Evolutionary conservation across 2,797 vertebrate genomes (phyloP).

Genomic region (Ceyx erithaca): DNA sequence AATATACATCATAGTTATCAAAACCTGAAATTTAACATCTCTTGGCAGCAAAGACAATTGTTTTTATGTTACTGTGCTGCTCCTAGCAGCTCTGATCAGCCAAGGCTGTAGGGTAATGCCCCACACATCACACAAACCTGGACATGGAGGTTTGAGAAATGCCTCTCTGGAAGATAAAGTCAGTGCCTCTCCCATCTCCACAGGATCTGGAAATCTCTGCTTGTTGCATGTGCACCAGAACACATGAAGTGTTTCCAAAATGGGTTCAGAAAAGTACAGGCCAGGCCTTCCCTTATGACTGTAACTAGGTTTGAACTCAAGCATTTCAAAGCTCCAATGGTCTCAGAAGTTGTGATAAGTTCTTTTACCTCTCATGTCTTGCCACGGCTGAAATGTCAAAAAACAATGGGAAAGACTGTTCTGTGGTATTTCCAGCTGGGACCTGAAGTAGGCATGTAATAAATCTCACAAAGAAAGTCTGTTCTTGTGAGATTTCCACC

Average conservation of each 20-base stretch:
- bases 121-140: background rate
- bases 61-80: background rate
- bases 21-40: background rate
- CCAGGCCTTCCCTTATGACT: background rate
- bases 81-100: background rate
- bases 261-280: background rate
- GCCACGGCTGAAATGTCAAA: conserved; percentile 43
- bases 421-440: conserved; percentile 65
- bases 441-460: conserved; percentile 63
- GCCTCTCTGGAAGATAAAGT: conserved; percentile 7
- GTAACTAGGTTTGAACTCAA: conserved; percentile 35
- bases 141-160: background rate
- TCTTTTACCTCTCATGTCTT: conserved; percentile 55
- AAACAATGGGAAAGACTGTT: conserved; percentile 67
- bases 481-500: conserved; percentile 68
- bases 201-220: conserved; percentile 17
- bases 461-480: conserved; percentile 70
- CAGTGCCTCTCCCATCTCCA: background rate
- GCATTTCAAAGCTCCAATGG: conserved; percentile 41
- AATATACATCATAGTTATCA: background rate
- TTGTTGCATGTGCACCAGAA: background rate
- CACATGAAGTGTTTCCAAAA: background rate
- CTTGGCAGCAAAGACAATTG: background rate
- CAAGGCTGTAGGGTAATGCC: background rate
- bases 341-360: conserved; percentile 44